A percentile compares a stretch with the other conserved stretches of the same genome.
phyloP scores from a whole-genome alignment of 2,888 invertebrate genomes.

The Zootermopsis nevadensis region DNA sequence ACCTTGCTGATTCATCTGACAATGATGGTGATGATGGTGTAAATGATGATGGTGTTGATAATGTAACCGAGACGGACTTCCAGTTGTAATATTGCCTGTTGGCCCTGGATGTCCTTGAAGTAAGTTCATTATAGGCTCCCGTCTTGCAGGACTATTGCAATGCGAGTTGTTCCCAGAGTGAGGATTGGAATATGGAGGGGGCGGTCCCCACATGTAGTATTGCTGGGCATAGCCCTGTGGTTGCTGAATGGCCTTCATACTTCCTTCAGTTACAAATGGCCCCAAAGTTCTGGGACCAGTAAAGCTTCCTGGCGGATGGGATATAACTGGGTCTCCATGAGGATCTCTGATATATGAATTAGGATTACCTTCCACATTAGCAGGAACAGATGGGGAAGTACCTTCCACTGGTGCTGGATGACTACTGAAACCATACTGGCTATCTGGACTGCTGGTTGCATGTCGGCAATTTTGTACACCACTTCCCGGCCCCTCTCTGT shows the following conservation, averaged over 20 bases:
- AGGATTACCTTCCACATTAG: slow-evolving; percentile 64
- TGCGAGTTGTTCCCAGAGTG: slow-evolving; percentile 78
- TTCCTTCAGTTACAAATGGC: slow-evolving; percentile 48
- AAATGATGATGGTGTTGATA: slow-evolving; percentile 45
- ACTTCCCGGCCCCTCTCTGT: slow-evolving; percentile 19
- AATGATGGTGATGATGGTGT: slow-evolving; percentile 49
- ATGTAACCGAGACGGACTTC: slow-evolving; percentile 36
- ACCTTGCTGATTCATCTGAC: slow-evolving; percentile 25
- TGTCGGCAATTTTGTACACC: slow-evolving; percentile 38
- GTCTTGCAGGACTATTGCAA: slow-evolving; percentile 73
- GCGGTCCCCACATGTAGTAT: slow-evolving; percentile 84
- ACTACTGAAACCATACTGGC: slow-evolving; percentile 76
- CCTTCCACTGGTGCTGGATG: slow-evolving; percentile 45
- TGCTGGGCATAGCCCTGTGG: slow-evolving; percentile 54
- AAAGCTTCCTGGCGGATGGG: slow-evolving; percentile 5
- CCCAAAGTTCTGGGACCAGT: background rate
- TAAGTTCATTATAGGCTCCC: slow-evolving; percentile 45
- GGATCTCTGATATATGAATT: slow-evolving; percentile 56
- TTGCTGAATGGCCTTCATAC: slow-evolving; percentile 55
- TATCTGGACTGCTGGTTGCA: slow-evolving; percentile 79
- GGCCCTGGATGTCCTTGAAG: slow-evolving; percentile 28
- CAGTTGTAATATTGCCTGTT: background rate
- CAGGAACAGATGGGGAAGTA: background rate
- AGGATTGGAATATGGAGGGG: slow-evolving; percentile 78
- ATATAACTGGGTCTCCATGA: background rate